Evolutionary conservation across 1,140 invertebrate genomes (phyloP).

Genomic region (Euschistus heros): DNA sequence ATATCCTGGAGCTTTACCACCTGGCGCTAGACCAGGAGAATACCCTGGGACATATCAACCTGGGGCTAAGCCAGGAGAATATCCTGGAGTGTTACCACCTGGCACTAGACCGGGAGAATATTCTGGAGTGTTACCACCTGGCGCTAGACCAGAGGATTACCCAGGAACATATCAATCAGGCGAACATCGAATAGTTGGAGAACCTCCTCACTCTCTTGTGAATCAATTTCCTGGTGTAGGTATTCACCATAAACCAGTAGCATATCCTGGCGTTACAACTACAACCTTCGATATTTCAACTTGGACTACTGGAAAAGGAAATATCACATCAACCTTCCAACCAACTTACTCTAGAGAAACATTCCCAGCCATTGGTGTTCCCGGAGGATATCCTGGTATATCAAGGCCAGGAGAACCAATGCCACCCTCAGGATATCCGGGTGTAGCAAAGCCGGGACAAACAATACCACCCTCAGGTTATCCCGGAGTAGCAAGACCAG

Average conservation of each 20-base stretch:
- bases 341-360: not conserved
- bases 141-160: constrained; percentile 25
- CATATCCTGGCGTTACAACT: not conserved
- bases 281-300: not conserved
- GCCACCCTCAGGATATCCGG: constrained; percentile 7
- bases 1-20: constrained; percentile 18
- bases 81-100: constrained; percentile 17
- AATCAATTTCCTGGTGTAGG: too few relatives aligned
- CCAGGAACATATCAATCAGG: not conserved
- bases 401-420: constrained; percentile 8
- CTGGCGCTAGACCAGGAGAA: constrained; percentile 18
- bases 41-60: not conserved
- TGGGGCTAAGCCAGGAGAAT: constrained; percentile 20
- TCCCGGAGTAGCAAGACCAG: constrained; percentile 22
- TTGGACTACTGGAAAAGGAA: not conserved
- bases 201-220: not conserved
- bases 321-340: not conserved
- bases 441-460: constrained; percentile 21
- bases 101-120: constrained; percentile 16
- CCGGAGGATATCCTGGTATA: constrained; percentile 21
- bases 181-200: constrained; percentile 8
- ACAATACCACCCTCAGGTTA: constrained; percentile 17
- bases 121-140: constrained; percentile 12
- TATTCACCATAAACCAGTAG: too few relatives aligned
- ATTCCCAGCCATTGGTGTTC: not conserved